Evolutionary conservation across 2,797 vertebrate genomes (phyloP).

Genomic region (Melanotaenia maccullochi): DNA sequence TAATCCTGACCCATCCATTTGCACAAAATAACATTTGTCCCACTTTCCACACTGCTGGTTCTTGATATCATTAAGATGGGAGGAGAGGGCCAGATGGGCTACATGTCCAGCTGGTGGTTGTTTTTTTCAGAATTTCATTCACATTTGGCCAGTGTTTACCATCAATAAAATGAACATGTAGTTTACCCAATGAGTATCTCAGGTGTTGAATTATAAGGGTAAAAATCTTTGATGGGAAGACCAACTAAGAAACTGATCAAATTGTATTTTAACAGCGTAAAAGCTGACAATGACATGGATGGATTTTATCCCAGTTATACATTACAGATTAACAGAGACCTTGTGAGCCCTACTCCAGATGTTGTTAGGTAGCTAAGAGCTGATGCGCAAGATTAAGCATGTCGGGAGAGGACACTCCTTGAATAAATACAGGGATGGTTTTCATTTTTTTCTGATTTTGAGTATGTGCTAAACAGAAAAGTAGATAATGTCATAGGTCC

Average conservation of each 20-base stretch:
- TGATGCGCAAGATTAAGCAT: background rate
- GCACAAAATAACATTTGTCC: background rate
- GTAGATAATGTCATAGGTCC: slow-evolving; percentile 12
- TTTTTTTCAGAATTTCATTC: no score
- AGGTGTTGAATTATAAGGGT: background rate
- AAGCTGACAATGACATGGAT: slow-evolving; percentile 2
- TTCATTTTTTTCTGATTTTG: slow-evolving; percentile 47
- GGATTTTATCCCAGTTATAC: slow-evolving; percentile 31
- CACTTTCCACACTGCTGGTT: slow-evolving; percentile 1
- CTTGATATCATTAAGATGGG: background rate
- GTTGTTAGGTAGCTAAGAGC: slow-evolving; percentile 13
- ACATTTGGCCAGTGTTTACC: no score
- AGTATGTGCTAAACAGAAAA: slow-evolving; percentile 42
- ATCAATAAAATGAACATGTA: background rate
- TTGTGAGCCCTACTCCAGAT: slow-evolving; percentile 5
- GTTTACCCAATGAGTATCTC: background rate
- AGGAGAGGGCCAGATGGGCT: background rate
- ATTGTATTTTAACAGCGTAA: slow-evolving; percentile 6
- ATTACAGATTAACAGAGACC: slow-evolving; percentile 17
- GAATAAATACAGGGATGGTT: slow-evolving; percentile 34
- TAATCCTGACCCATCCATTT: background rate
- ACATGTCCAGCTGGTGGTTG: background rate
- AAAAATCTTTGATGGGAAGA: background rate
- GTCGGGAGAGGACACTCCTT: background rate
- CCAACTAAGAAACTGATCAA: background rate